These are phyloP conservation scores for Spicauda simplicius DNA, from an alignment of 2,888 invertebrate species.

Conservation along the genomic window DNA sequence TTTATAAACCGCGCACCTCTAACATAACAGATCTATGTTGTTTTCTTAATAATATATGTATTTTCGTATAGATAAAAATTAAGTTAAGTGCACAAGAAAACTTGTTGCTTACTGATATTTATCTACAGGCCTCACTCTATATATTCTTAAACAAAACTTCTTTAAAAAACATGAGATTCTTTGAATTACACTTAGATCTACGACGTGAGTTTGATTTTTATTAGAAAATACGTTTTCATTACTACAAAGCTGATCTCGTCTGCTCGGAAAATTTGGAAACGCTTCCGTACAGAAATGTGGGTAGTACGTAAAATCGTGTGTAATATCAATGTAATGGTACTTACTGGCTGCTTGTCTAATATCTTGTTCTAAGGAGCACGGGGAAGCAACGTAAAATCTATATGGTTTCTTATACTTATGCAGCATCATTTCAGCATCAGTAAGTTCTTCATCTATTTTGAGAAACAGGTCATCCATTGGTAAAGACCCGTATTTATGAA, in stretches of 20 bases:
- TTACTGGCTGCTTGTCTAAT: constrained; percentile 74
- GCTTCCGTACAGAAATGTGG: constrained; percentile 92
- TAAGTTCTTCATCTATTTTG: constrained; percentile 83
- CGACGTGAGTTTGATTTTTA: constrained; percentile 64
- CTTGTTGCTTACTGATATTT: constrained; percentile 1
- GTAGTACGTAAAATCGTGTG: constrained; percentile 86
- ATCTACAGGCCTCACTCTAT: constrained; percentile 56
- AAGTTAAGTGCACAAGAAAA: background rate
- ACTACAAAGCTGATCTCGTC: constrained; percentile 63
- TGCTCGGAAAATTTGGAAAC: constrained; percentile 83
- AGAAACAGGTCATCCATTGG: constrained; percentile 82
- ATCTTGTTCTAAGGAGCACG: constrained; percentile 86
- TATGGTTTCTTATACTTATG: constrained; percentile 83
- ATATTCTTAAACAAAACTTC: constrained; percentile 74
- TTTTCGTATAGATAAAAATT: too few relatives aligned
- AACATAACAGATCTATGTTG: too few relatives aligned
- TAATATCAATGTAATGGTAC: constrained; percentile 74
- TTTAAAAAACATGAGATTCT: constrained; percentile 74
- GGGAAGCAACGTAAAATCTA: constrained; percentile 88
- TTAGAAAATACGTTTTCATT: constrained; percentile 47
- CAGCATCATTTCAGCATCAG: constrained; percentile 84
- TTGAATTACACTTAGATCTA: constrained; percentile 69
- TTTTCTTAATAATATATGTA: too few relatives aligned
- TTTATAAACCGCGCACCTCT: too few relatives aligned
- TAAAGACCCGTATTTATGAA: constrained; percentile 89